phyloP scores from a whole-genome alignment of 2,113 vertebrate genomes.

The Sapajus apella region DNA sequence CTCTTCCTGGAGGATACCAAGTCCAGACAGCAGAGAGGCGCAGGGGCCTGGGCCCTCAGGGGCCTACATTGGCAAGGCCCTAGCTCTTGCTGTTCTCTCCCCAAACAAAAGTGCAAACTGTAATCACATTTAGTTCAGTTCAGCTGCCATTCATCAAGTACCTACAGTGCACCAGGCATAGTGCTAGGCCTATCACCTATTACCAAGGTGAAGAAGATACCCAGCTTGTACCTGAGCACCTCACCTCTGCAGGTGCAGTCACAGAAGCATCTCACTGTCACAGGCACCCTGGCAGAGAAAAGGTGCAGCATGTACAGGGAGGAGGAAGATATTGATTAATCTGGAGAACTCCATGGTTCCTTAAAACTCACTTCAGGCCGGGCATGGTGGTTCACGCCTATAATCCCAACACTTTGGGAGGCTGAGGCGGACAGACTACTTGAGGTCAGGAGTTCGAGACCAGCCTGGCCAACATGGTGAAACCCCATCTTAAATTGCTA shows the following conservation, averaged over 20 bases:
- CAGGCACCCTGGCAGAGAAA: background rate
- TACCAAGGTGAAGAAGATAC: no score
- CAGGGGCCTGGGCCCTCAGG: background rate
- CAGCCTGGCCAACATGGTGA: no score
- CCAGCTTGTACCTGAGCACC: background rate
- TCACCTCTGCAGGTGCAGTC: background rate
- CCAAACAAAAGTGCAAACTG: background rate
- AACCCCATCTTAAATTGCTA: no score
- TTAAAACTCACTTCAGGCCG: background rate
- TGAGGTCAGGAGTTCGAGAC: no score
- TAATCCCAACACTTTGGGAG: no score
- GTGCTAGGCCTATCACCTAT: background rate
- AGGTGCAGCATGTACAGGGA: background rate
- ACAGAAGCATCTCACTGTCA: no score
- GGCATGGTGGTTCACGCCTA: no score
- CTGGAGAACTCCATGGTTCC: background rate
- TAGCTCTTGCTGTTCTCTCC: background rate
- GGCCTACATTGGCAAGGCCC: background rate
- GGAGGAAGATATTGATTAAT: background rate
- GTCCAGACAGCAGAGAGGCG: background rate
- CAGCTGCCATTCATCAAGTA: fast-evolving
- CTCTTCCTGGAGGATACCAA: background rate
- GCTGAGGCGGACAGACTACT: no score
- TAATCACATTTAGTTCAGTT: background rate
- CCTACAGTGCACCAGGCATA: background rate